A percentile compares a stretch with the other conserved stretches of the same genome.
Conservation (phyloP, 2,797 vertebrate species). For the Melanogrammus aeglefinus region DNA sequence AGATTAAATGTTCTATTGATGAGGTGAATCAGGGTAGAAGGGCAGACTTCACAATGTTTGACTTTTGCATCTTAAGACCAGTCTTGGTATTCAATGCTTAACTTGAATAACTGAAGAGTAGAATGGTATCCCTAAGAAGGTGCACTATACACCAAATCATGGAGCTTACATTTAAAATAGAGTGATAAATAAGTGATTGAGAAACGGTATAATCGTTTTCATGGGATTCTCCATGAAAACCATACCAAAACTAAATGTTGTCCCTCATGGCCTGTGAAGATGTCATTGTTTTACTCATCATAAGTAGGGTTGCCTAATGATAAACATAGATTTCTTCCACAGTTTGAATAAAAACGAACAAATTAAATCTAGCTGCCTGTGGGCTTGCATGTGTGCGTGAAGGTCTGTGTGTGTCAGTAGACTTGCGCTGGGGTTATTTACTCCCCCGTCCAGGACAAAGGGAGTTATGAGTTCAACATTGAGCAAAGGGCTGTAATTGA, state of each 20-base stretch:
- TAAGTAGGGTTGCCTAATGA: background rate
- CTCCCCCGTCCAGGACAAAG: background rate
- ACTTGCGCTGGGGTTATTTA: conserved; percentile 36
- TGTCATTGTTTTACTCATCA: background rate
- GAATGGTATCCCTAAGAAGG: background rate
- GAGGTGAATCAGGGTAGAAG: conserved; percentile 22
- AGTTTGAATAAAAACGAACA: no score
- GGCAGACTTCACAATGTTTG: conserved; percentile 1
- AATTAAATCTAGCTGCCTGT: background rate
- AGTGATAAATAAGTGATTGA: no score
- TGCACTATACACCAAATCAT: background rate
- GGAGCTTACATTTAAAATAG: no score
- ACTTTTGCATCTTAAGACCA: background rate
- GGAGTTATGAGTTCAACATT: conserved; percentile 33
- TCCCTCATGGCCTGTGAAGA: background rate
- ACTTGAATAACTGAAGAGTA: background rate
- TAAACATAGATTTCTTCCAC: background rate
- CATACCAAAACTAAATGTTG: background rate
- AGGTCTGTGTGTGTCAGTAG: background rate
- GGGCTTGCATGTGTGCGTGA: background rate
- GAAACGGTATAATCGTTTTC: no score
- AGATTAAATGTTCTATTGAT: conserved; percentile 12
- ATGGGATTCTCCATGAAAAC: background rate
- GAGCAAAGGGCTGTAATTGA: conserved; percentile 33
- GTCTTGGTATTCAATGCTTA: background rate